Percentiles rank a stretch among this genome's conserved stretches.
These are phyloP conservation scores for Enteromius thamalakanensis DNA, from an alignment of 2,797 vertebrate species.

Conservation along the genomic window DNA sequence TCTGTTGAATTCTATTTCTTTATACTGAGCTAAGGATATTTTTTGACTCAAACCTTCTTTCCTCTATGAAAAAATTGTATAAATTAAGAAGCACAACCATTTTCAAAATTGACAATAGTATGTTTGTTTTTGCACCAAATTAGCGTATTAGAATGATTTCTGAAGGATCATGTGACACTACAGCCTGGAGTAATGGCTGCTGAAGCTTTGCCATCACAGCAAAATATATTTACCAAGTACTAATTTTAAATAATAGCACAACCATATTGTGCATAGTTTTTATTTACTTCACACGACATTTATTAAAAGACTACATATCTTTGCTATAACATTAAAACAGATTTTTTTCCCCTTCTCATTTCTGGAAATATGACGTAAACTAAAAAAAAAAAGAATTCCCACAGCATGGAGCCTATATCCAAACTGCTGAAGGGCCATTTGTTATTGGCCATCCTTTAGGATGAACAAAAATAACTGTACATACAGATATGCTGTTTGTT, in stretches of 20 bases:
- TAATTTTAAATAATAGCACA: background rate
- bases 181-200: background rate
- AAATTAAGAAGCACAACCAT: background rate
- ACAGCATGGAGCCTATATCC: background rate
- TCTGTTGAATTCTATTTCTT: background rate
- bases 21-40: background rate
- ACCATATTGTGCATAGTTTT: background rate
- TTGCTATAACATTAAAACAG: too few relatives aligned
- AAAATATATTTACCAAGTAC: background rate
- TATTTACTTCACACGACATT: background rate
- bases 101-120: too few relatives aligned
- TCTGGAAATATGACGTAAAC: background rate
- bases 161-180: background rate
- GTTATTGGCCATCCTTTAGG: background rate
- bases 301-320: background rate
- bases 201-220: background rate
- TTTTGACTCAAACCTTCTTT: background rate
- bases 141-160: background rate
- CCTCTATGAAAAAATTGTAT: background rate
- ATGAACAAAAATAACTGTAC: background rate
- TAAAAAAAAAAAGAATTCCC: background rate
- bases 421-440: background rate
- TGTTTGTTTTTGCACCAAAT: background rate
- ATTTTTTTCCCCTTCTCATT: background rate
- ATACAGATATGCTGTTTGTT: background rate